Evolutionary conservation across 2,888 invertebrate species (phyloP), one percentile per base, ranked within the genome.

Genomic region (Cataglyphis albicans): DNA sequence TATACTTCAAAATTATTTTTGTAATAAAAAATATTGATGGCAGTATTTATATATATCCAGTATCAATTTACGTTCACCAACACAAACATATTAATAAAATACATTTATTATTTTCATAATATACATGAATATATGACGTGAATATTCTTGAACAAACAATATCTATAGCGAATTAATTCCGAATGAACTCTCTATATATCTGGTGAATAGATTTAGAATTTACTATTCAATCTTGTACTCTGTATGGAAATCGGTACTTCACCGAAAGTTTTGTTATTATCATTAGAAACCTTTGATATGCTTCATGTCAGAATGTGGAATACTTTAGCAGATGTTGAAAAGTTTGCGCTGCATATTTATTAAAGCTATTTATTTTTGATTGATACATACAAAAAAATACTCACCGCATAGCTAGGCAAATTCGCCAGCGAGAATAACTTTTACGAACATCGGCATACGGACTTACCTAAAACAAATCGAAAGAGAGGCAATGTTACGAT

Each of bases 391-490:
- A n/a, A 44, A 35, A 4, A 9, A 21, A 29, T 67, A 76, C 82
- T 82, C 35, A 81, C 82, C 81, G 15, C 35, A 15, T 32, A 18
- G 44, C 32, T 32, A 25, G 7, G 12, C n/a, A 15, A 7, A 48
- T 41, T 55, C n/a, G 15, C 59, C 32, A 52, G n/a, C 48, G 35
- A 44, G 41, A 59, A 25, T 18, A 32, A 84, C 41, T 63, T 48
- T 32, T 52, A 2, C 70, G 63, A 61, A 52, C 74, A 82, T 25
- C 55, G 25, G 70, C 64, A 57, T 70, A 70, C 44, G 32, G 55
- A 92, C 92, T 92, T 90, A 92, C 92, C 92, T 92, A 88, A 83
- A 92, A 92, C 90, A 91, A 55, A 90, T 83, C 68, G 76, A 88
- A 81, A 86, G 72, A 55, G 57, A 73, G 55, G 44, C n/a, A 18